Base-by-base conservation (phyloP, 1,140 invertebrate species). In the Drosophila bocqueti region DNA sequence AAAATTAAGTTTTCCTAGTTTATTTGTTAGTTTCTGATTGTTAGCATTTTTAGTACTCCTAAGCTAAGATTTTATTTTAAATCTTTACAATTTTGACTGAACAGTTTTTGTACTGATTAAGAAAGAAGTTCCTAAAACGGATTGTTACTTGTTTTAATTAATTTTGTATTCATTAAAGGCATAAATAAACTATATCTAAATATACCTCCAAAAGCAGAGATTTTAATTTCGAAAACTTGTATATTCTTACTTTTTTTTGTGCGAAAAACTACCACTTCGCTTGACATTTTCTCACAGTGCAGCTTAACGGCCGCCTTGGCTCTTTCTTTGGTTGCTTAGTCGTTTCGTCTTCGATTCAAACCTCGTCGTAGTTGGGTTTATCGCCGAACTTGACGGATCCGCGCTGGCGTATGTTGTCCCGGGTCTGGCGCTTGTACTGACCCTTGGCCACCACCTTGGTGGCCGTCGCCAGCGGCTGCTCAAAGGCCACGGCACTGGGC, bases 401-500 rank as follows among this genome's bases (percentile, higher is more conserved):
- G 1, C 87, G 80, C 49, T 91, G 81, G 31, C 87, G 71, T 29
- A 83, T 43, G 46, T 79, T 83, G 7, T 71, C 68, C 10, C 72
- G 79, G 24, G 75, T 71, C 63, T 43, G 77, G 3, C 81, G 50
- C 43, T 90, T 90, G 63, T 90, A 82, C 43, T 89, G 67, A 36
- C 67, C 62, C 50, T 68, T 34, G 64, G 49, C 31, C 52, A 55
- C 34, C 54, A 38, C 66, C 36, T 47, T 62, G 65, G 76, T 58
- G 6, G 73, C 76, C 7, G 10, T 18, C 3, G 29, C 50, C 31
- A 89, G 1, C 2, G 81, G 61, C 55, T 89, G 86, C 16, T 85
- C 82, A 21, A 91, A 90, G 59, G 85, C 85, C 64, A 90, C 86
- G 1, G 85, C 85, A 54, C 85, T 90, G 43, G 85, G 85, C 9